Evolutionary conservation across 2,888 invertebrate genomes (phyloP), one percentile per base, ranked within the genome.

Genomic region (Mesodorylaimus sp.): DNA sequence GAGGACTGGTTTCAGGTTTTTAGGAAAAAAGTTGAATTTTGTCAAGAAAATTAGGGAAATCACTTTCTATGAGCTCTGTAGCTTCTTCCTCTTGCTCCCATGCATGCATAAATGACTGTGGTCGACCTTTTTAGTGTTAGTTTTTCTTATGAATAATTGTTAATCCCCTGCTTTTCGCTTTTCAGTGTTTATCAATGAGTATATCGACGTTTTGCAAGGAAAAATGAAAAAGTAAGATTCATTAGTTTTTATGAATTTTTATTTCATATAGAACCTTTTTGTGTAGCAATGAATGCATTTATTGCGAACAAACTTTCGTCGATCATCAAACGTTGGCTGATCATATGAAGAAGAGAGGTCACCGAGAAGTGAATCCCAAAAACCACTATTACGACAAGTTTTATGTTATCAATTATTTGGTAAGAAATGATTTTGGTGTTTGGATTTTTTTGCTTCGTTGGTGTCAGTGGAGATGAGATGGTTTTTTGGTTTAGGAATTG

Each of bases 291-390:
- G 75, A 80, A 53, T 95, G 95, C 64, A 76, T 95, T 51, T 93
- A 79, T 66, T 95, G 95, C 68, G 88, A 91, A 68, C 86, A 85
- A 60, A 72, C 76, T 1, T 95, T 93, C 64, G 82, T 83, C 65
- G 86, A 87, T 66, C 76, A 86, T 19, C 75, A 74, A 29, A 80
- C 83, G 38, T 70, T 95, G 1, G 89, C 88, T 67, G 91, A 91
- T 61, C 95, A 95, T 64, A 95, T 95, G 93, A 75, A 93, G 26
- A 95, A 93, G 65, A 89, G 93, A 66, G 78, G 82, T 7, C 95
- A 95, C 66, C 87, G 89, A 64, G 75, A 84, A 62, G 81, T 95
- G 5, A 91, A 93, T 69, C 85, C 89, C 0, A 77, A 77, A 44
- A 86, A 91, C 64, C 77, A 77, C 56, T 75, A 76, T 47, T 95